Evolutionary conservation across 2,888 invertebrate species (phyloP).

Genomic region (Meteorus colon): DNA sequence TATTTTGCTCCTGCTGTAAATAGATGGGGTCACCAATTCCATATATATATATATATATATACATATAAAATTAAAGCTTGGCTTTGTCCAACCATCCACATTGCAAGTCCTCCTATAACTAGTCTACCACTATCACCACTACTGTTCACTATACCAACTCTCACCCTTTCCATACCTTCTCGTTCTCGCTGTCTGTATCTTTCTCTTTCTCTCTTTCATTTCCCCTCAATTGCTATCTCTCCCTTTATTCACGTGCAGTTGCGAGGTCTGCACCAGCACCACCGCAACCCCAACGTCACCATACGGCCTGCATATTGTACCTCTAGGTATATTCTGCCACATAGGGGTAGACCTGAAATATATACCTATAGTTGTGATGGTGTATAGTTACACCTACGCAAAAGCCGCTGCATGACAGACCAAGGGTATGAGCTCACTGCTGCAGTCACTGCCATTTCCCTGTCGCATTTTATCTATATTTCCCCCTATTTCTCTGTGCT

Average conservation of each 20-base stretch:
- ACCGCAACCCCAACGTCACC: constrained; percentile 38
- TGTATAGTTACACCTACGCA: constrained; percentile 38
- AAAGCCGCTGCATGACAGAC: constrained; percentile 48
- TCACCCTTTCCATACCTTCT: background rate
- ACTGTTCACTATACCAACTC: constrained; percentile 15
- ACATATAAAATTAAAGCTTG: constrained; percentile 5
- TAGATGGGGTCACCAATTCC: background rate
- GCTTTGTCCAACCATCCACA: background rate
- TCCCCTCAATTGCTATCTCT: background rate
- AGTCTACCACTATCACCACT: background rate
- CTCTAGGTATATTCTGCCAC: constrained; percentile 37
- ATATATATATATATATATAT: background rate
- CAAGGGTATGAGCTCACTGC: constrained; percentile 41
- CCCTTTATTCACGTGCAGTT: constrained; percentile 14
- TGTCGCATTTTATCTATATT: constrained; percentile 29
- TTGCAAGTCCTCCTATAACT: constrained; percentile 1
- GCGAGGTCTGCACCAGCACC: constrained; percentile 25
- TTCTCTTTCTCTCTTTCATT: background rate
- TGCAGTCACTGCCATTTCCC: constrained; percentile 35
- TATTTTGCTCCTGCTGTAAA: constrained; percentile 5
- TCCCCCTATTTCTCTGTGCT: constrained; percentile 31
- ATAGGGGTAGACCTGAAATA: constrained; percentile 64
- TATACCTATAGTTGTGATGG: constrained; percentile 52
- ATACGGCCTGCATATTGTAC: constrained; percentile 67
- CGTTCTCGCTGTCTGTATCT: background rate